These are phyloP conservation scores for Eublepharis macularius DNA, from an alignment of 2,113 vertebrate species.

Conservation along the genomic window DNA sequence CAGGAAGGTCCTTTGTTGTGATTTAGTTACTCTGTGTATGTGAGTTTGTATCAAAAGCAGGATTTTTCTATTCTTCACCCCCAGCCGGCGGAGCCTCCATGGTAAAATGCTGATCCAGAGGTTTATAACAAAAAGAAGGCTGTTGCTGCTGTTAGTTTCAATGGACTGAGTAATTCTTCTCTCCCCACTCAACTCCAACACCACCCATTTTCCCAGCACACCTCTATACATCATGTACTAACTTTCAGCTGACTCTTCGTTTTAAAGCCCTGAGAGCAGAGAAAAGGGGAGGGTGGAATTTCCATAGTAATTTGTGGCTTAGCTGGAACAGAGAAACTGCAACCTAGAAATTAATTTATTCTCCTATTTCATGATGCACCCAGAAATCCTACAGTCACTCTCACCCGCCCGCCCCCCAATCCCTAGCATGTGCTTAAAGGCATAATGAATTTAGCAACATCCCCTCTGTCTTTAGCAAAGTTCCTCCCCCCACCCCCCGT, in stretches of 20 bases:
- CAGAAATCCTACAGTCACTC: background rate
- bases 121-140: background rate
- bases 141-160: conserved; percentile 8
- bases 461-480: background rate
- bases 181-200: background rate
- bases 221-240: background rate
- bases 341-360: conserved; percentile 38
- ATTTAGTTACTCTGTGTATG: background rate
- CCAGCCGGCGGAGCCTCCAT: background rate
- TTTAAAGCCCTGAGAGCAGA: conserved; percentile 2
- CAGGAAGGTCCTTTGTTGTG: background rate
- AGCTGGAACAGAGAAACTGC: conserved; percentile 37
- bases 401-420: background rate
- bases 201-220: background rate
- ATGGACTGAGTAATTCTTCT: background rate
- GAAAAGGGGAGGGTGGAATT: conserved; percentile 35
- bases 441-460: background rate
- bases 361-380: background rate
- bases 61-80: background rate
- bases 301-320: conserved; percentile 53
- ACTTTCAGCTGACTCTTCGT: conserved; percentile 39
- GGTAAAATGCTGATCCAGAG: conserved; percentile 17
- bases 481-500: background rate
- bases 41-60: background rate
- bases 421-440: conserved; percentile 11